Evolutionary conservation across 2,113 vertebrate genomes (phyloP).

Genomic region (Centropus bengalensis): DNA sequence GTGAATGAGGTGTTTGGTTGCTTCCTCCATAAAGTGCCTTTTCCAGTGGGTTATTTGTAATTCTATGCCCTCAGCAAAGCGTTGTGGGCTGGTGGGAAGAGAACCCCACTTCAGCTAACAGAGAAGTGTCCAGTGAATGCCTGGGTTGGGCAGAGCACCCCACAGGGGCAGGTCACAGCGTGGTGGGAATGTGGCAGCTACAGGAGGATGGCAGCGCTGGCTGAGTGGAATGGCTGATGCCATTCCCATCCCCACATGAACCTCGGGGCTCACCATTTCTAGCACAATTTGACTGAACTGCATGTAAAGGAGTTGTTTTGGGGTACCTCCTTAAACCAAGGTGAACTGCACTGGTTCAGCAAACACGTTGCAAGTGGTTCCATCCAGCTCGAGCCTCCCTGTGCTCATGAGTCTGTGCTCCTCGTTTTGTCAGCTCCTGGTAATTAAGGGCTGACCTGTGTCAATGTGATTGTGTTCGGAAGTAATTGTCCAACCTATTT

Average conservation of each 20-base stretch:
- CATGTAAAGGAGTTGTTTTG: neutral
- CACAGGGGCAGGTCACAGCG: accelerated
- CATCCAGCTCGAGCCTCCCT: neutral
- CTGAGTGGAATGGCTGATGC: neutral
- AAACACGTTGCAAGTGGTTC: neutral
- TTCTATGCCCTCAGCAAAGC: neutral
- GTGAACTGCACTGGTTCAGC: neutral
- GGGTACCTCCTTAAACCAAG: too few relatives aligned
- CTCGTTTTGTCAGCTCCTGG: neutral
- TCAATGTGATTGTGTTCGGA: accelerated
- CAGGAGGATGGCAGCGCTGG: neutral
- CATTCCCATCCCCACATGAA: neutral
- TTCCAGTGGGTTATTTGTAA: neutral
- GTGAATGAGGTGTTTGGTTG: accelerated
- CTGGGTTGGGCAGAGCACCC: neutral
- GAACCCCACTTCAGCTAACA: neutral
- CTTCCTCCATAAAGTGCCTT: neutral
- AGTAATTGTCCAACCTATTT: neutral
- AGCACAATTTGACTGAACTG: neutral
- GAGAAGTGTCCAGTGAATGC: neutral
- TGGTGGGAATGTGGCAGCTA: neutral
- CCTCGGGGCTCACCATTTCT: neutral
- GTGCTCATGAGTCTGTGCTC: neutral
- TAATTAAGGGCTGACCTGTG: neutral
- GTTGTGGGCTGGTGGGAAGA: neutral